Conservation (phyloP, 64 coral and sea anemone species). For the Actinia equina region DNA sequence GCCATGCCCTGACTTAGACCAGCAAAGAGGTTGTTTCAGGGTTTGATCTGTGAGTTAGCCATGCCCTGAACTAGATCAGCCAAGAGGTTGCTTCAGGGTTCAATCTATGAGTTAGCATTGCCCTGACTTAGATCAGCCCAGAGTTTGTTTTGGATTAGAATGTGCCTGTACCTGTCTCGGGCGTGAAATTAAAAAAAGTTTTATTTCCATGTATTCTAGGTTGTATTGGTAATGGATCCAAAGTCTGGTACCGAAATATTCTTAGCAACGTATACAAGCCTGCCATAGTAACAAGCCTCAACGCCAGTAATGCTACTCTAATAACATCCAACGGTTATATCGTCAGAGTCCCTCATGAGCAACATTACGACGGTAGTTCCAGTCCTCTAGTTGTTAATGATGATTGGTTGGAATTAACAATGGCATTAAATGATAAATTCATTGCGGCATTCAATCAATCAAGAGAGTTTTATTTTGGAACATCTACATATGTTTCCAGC, state of each 20-base stretch:
- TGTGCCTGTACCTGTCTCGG: too few species aligned
- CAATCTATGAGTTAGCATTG: too few species aligned
- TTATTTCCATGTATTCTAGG: not conserved
- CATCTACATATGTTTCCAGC: not conserved
- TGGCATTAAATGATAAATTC: not conserved
- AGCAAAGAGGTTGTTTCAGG: too few species aligned
- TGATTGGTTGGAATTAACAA: conserved; percentile 13
- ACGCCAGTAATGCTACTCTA: not conserved
- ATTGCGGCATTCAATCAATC: conserved; percentile 12
- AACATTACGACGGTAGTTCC: not conserved
- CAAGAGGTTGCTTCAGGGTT: too few species aligned
- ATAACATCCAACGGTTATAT: not conserved
- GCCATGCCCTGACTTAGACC: too few species aligned
- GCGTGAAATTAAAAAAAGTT: not conserved
- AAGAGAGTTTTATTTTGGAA: not conserved
- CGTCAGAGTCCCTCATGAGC: not conserved
- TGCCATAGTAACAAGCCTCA: not conserved
- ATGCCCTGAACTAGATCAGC: too few species aligned
- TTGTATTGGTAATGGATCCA: not conserved
- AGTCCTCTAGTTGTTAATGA: not conserved
- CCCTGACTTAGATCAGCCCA: too few species aligned
- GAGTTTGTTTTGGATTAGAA: too few species aligned
- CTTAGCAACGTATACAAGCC: not conserved
- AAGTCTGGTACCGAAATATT: not conserved
- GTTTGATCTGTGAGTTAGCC: too few species aligned